Conservation (phyloP, 2,888 invertebrate genomes). For the Neoaliturus tenellus region DNA sequence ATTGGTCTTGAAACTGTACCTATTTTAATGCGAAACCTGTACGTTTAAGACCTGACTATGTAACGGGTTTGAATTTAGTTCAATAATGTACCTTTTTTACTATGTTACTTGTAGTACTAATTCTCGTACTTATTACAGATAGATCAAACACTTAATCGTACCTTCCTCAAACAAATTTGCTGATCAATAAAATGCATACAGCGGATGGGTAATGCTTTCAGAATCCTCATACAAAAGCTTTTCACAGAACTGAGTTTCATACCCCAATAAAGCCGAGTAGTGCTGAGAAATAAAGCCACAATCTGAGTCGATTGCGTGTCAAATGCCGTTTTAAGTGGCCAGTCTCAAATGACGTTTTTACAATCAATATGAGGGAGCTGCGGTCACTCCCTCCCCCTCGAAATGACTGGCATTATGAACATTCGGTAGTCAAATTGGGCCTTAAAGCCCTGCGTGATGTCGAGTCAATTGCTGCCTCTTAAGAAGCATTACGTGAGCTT, state of each 20-base stretch:
- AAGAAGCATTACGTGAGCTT: slow-evolving; percentile 11
- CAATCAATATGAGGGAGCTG: slow-evolving; percentile 14
- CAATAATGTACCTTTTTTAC: too few relatives aligned
- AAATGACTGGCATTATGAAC: slow-evolving; percentile 12
- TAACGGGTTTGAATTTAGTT: too few relatives aligned
- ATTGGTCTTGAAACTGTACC: too few relatives aligned
- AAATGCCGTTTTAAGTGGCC: slow-evolving; percentile 26
- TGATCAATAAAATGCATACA: too few relatives aligned
- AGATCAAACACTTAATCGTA: too few relatives aligned
- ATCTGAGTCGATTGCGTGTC: not conserved
- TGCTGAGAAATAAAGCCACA: slow-evolving; percentile 6
- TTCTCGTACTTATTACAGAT: too few relatives aligned
- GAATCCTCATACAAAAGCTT: too few relatives aligned
- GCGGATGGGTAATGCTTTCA: too few relatives aligned
- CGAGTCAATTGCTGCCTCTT: slow-evolving; percentile 43
- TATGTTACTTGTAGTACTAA: too few relatives aligned
- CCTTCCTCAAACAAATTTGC: too few relatives aligned
- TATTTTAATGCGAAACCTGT: too few relatives aligned
- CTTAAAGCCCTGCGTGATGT: slow-evolving; percentile 19
- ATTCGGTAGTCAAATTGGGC: slow-evolving; percentile 17
- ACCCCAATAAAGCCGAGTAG: slow-evolving; percentile 11
- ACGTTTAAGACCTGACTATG: too few relatives aligned
- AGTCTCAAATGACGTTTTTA: slow-evolving; percentile 43
- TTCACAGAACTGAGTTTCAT: not conserved
- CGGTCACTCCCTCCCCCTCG: not conserved